Evolutionary conservation across 2,797 vertebrate genomes (phyloP).

Genomic region (Smutsia gigantea): DNA sequence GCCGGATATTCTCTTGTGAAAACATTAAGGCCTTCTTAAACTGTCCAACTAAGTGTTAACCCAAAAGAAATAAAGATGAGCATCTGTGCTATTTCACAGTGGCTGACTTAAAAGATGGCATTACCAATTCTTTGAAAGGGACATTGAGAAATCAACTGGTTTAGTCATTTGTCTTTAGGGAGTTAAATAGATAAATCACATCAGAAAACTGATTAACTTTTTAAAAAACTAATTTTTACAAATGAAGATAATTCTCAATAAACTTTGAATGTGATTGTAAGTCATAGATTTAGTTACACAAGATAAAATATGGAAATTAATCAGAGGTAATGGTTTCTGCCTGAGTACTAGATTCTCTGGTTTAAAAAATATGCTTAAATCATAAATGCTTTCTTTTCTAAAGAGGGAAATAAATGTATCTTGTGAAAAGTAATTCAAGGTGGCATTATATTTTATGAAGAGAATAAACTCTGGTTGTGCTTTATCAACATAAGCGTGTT

Average conservation of each 20-base stretch:
- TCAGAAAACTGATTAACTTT: background rate
- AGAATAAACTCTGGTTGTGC: background rate
- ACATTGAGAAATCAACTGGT: background rate
- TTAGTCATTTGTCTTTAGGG: background rate
- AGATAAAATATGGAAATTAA: slow-evolving; percentile 22
- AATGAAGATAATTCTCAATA: background rate
- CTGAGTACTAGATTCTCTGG: background rate
- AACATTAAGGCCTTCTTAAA: background rate
- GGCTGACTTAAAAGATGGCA: background rate
- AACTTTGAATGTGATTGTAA: background rate
- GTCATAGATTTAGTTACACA: background rate
- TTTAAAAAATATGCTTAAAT: background rate
- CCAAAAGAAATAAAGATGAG: background rate
- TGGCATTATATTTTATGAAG: background rate
- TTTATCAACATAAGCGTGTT: background rate
- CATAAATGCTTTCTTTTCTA: background rate
- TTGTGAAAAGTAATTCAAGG: background rate
- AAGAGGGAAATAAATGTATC: background rate
- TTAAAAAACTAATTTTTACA: background rate
- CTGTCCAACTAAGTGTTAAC: background rate
- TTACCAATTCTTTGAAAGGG: background rate
- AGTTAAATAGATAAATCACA: background rate
- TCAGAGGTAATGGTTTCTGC: background rate
- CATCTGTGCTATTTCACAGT: background rate
- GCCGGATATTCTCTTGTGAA: background rate